A percentile compares a stretch with the other conserved stretches of the same genome.
These are phyloP conservation scores for Heliocidaris erythrogramma DNA, from an alignment of 35 echinoderm and acorn worm genomes.

Conservation along the genomic window DNA sequence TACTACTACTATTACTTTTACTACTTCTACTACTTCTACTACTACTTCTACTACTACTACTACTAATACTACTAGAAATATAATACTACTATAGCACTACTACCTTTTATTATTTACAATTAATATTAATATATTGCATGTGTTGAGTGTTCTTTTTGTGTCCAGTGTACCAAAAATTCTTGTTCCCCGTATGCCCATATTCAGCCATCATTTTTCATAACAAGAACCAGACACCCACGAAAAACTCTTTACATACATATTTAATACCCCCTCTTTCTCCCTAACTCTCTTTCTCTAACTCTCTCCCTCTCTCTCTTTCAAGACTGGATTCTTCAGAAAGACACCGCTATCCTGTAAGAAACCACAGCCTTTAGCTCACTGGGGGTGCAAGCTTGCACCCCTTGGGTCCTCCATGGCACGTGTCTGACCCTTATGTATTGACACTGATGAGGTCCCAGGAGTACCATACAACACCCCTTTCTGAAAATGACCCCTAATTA, in stretches of 20 bases:
- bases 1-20: conserved; percentile 13
- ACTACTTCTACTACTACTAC: neutral
- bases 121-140: too few species aligned
- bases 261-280: neutral
- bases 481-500: conserved; percentile 16
- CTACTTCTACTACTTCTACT: conserved; percentile 15
- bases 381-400: neutral
- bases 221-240: too few species aligned
- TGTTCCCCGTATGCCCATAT: too few species aligned
- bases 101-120: neutral
- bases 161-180: too few species aligned
- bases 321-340: neutral
- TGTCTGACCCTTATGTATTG: neutral
- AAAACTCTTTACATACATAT: too few species aligned
- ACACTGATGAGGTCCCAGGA: neutral
- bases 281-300: neutral
- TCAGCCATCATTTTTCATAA: too few species aligned
- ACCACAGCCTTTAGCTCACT: neutral
- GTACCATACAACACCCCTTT: neutral
- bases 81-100: neutral
- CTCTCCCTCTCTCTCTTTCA: neutral
- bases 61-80: neutral
- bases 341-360: neutral
- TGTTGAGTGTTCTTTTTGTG: too few species aligned
- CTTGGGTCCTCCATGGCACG: neutral